Base-by-base conservation (phyloP, 2,888 invertebrate genomes). In the Anoplius nigerrimus region DNA sequence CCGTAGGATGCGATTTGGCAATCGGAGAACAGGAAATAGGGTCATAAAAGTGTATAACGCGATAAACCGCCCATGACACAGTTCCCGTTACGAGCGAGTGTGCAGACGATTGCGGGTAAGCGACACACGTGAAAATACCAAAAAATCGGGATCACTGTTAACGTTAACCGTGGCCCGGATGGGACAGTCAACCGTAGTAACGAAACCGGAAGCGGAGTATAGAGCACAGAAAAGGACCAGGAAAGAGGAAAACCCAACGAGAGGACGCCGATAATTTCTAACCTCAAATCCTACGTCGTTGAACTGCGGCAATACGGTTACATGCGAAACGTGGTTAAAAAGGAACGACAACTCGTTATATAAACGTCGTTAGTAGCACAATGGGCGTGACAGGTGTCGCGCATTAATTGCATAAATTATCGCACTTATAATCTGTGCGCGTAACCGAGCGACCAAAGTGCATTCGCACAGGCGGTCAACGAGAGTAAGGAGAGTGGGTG, bases 341-440 rank as follows among this genome's bases (percentile, higher is more conserved):
- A 57, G 43, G 56, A 65, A 65, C 63, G 71, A 65, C 55, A 65
- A 71, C 63, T 70, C 55, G 62, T 70, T 70, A 70, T 71, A 63
- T 71, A 69, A 69, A 53, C 62, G 62, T 69, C 54, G 45, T 24
- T 62, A 54, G 6, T 45, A n/a, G 59, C 16, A 24, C 59, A 48
- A 59, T 43, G 45, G 24, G 42, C 51, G 66, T 45, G 54, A 18
- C 48, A 48, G 48, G 48, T 48, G 48, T 48, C 48, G 48, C 48
- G 48, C 48, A 48, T 48, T 48, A 48, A 48, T 48, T 48, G 48
- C 48, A 48, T 48, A 48, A 48, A 48, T 48, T 48, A 48, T 48
- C 48, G 16, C 8, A 48, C 48, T 48, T 48, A 34, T 34, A 48
- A 48, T 48, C 48, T 18, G 48, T 16, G 8, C 16, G n/a, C 18